Percentiles rank a stretch among this genome's conserved stretches.
phyloP scores from a whole-genome alignment of 2,113 vertebrate species.

The Bos indicus region DNA sequence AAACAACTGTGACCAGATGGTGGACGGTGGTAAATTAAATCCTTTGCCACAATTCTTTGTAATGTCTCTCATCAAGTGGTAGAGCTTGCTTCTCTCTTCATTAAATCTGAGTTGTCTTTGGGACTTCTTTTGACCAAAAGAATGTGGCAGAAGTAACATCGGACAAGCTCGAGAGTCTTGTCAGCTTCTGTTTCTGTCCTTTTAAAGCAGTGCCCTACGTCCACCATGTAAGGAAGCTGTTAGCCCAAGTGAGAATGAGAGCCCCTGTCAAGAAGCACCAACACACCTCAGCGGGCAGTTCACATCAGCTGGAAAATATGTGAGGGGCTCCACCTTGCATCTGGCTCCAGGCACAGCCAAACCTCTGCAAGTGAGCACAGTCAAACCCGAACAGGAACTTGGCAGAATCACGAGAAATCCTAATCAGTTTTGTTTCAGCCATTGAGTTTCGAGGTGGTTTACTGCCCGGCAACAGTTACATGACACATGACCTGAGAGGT shows the following conservation, averaged over 20 bases:
- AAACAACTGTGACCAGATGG: background rate
- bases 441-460: background rate
- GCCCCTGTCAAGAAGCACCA: background rate
- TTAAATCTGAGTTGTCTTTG: background rate
- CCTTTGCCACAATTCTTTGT: background rate
- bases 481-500: background rate
- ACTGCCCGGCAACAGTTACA: background rate
- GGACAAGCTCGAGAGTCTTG: background rate
- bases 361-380: background rate
- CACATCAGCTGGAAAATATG: fast-evolving
- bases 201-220: background rate
- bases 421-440: background rate
- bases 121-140: background rate
- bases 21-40: background rate
- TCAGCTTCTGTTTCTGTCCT: background rate
- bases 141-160: background rate
- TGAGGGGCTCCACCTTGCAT: background rate
- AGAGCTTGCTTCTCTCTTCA: background rate
- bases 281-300: background rate
- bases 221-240: background rate
- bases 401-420: background rate
- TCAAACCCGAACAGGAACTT: background rate
- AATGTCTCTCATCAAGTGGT: background rate
- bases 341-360: background rate
- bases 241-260: background rate